Base-by-base conservation (phyloP, 1,140 invertebrate genomes). In the Drosophila grimshawi region DNA sequence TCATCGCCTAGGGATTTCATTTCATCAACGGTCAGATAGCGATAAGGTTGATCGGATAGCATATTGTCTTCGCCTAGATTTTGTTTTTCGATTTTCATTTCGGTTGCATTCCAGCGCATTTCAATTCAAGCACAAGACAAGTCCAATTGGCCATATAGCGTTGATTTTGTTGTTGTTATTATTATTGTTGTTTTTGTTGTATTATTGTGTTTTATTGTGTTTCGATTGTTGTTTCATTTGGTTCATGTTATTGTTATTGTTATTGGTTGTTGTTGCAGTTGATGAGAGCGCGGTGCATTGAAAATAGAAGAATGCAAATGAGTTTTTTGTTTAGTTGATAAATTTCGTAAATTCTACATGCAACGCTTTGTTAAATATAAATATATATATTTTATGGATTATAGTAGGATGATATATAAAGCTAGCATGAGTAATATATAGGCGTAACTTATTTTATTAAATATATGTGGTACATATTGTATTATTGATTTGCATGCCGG, bases 1-100 rank as follows among this genome's bases (percentile, higher is more conserved):
- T 98, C 97, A 90, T 98, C 97, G 49, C 97, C 96, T 39, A 98
- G 93, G 66, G 96, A 97, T 93, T 98, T 98, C 97, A 98, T 98
- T 91, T 98, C 96, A 92, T 98, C 98, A 37, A 96, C 96, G 2
- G 97, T 98, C 63, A 98, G 93, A 93, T 98, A 98, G 63, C 97
- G 94, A 92, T 98, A 98, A 1, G 97, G 97, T 86, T 98, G 97
- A 91, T 98, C 97, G 69, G 96, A 97, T 51, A 97, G 94, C 88
- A 97, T 95, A 59, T 96, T 96, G 90, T 98, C 97, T 93, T 98
- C 97, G 90, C 96, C 97, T 98, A 88, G 69, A 83, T 76, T 76
- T 89, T 71, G 51, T 67, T 80, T 74, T 52, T 41, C 11, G 29
- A 92, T 92, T 61, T 35, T 55, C 41, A 52, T 78, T 81, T 71